Evolutionary conservation across 1,140 invertebrate species (phyloP), one percentile per base, ranked within the genome.

Genomic region (Sinonovacula constricta): DNA sequence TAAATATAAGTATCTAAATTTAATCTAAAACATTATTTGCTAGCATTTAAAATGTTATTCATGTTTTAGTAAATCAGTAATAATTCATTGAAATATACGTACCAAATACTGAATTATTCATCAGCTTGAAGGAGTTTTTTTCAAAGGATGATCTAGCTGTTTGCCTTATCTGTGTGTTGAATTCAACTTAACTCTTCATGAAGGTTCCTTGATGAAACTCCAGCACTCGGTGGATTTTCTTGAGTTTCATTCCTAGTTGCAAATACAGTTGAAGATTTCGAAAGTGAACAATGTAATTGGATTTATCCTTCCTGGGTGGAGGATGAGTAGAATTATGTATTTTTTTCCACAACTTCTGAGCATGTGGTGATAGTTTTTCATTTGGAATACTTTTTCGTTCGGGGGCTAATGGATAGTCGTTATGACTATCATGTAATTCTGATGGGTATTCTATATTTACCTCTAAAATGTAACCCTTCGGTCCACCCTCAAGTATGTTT

Each of bases 391-490:
- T 30, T 67, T 66, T 72, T 14, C 59, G 59, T 82, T 92, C 89
- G 12, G 91, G 83, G 78, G 89, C 91, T 78, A 92, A 90, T 39
- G 92, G 93, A 54, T 93, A 92, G 80, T 93, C 91, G 79, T 88
- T 91, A 87, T 94, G 92, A 5, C 30, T 24, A 66, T 93, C 88
- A 87, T 93, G 93, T 24, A 93, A 57, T 26, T 90, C 1, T 56
- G 83, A 7, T 22, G 88, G 87, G 79, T 91, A 91, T n/a, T 83
- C 60, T 33, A 91, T 53, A 80, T 90, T 85, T 12, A 89, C 81
- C 67, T 94, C 93, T 54, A 94, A 85, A 74, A 93, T 92, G 79
- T 91, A 94, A 10, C 93, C 93, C n/a, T 79, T 78, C 26, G 86
- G 34, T 74, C 87, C 83, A 88, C 92, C 86, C 79, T 91, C 81